Conservation (phyloP, 2,888 invertebrate genomes). For the Phaedon cochleariae region DNA sequence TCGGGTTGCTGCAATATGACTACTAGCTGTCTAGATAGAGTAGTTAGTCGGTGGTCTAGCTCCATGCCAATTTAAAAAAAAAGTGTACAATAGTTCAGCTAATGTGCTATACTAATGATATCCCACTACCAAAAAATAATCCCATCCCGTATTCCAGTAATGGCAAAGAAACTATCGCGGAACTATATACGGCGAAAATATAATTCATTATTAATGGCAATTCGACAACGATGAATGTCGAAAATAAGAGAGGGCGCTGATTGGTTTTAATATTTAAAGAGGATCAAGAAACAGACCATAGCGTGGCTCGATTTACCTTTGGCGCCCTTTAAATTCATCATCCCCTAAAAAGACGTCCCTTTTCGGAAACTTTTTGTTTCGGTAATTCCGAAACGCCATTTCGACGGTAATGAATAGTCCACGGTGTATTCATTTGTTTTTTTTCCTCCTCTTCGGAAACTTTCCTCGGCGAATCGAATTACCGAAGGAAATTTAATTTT, state of each 20-base stretch:
- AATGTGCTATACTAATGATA: too few species aligned
- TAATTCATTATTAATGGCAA: constrained; percentile 1
- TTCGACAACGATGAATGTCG: constrained; percentile 7
- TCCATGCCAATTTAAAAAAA: too few species aligned
- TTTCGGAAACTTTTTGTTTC: constrained; percentile 3
- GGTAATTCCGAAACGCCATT: constrained; percentile 14
- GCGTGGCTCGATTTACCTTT: constrained; percentile 1
- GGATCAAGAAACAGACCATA: neutral
- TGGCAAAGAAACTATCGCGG: too few species aligned
- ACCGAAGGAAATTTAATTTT: constrained; percentile 28
- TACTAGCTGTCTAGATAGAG: too few species aligned
- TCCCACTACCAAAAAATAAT: too few species aligned
- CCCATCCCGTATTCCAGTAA: too few species aligned
- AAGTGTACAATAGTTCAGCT: too few species aligned
- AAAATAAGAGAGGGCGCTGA: constrained; percentile 18
- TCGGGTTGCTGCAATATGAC: too few species aligned
- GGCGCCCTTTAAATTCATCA: constrained; percentile 1
- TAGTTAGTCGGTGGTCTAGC: too few species aligned
- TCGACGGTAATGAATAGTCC: constrained; percentile 20
- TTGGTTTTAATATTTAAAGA: constrained; percentile 29
- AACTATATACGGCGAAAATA: neutral
- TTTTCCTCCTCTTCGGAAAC: constrained; percentile 22
- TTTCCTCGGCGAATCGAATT: constrained; percentile 29
- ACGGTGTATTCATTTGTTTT: constrained; percentile 28
- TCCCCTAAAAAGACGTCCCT: neutral